These are phyloP conservation scores for Paraplagusia blochii DNA, from an alignment of 2,113 vertebrate genomes.

Conservation along the genomic window DNA sequence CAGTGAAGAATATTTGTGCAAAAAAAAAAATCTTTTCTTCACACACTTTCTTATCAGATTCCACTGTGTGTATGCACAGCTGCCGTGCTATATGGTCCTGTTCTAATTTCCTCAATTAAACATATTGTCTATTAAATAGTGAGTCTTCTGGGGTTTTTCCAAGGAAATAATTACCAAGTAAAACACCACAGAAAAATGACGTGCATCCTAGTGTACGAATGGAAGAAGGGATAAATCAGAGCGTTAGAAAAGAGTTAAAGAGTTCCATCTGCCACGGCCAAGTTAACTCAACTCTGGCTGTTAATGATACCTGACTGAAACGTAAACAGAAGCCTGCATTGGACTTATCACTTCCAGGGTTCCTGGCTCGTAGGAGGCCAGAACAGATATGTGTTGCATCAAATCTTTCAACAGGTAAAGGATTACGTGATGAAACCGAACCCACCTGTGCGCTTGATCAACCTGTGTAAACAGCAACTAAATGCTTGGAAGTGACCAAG, in stretches of 20 bases:
- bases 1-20: no score
- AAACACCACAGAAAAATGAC: constrained; percentile 65
- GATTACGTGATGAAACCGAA: constrained; percentile 51
- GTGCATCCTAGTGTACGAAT: constrained; percentile 49
- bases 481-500: constrained; percentile 44
- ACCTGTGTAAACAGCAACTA: constrained; percentile 48
- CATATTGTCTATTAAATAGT: constrained; percentile 74
- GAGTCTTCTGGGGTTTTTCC: constrained; percentile 72
- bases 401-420: constrained; percentile 52
- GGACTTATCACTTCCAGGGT: constrained; percentile 23
- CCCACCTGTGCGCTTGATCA: constrained; percentile 32
- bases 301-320: constrained; percentile 31
- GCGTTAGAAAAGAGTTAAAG: constrained; percentile 28
- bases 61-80: constrained; percentile 78
- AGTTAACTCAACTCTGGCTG: constrained; percentile 19
- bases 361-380: constrained; percentile 17
- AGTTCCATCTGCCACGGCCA: constrained; percentile 38
- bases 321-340: constrained; percentile 11
- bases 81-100: constrained; percentile 65
- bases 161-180: constrained; percentile 73
- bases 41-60: constrained; percentile 63
- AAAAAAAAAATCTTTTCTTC: constrained; percentile 45
- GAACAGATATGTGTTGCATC: constrained; percentile 18
- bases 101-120: constrained; percentile 78
- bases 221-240: constrained; percentile 7